Evolutionary conservation across 2,113 vertebrate genomes (phyloP).

Genomic region (Phylloscopus trochilus): DNA sequence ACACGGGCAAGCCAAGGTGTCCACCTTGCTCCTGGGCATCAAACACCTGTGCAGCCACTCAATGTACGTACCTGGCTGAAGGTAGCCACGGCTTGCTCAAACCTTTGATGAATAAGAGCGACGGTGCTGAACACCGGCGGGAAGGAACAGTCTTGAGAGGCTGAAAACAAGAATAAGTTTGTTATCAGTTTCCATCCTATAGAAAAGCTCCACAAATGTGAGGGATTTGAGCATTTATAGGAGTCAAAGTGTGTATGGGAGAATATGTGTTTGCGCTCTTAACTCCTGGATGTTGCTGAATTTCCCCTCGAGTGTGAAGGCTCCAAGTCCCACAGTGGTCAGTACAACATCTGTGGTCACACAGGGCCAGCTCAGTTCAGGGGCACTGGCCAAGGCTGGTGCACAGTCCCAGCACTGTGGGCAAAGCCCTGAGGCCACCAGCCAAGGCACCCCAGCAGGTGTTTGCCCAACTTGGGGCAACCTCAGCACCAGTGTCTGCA

Average conservation of each 20-base stretch:
- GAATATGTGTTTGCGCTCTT: neutral
- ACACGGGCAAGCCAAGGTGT: neutral
- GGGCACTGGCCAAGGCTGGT: neutral
- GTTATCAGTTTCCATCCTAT: neutral
- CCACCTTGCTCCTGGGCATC: neutral
- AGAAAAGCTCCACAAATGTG: neutral
- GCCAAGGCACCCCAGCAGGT: rapidly evolving
- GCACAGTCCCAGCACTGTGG: neutral
- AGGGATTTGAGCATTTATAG: neutral
- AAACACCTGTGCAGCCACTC: neutral
- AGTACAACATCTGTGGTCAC: rapidly evolving
- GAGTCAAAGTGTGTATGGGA: neutral
- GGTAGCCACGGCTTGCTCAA: slow-evolving; percentile 72
- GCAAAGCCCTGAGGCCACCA: neutral
- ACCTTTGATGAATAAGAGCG: slow-evolving; percentile 67
- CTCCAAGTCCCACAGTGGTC: rapidly evolving
- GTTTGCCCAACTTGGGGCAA: neutral
- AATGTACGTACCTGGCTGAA: slow-evolving; percentile 63
- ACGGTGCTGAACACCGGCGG: slow-evolving; percentile 72
- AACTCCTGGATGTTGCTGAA: neutral
- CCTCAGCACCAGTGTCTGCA: neutral
- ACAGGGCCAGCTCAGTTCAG: rapidly evolving
- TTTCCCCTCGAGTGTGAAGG: neutral
- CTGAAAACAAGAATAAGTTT: slow-evolving; percentile 30
- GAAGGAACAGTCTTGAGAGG: slow-evolving; percentile 67